Evolutionary conservation across 53 echinoderm and acorn worm species (phyloP).

Genomic region (Stichopus horrens): DNA sequence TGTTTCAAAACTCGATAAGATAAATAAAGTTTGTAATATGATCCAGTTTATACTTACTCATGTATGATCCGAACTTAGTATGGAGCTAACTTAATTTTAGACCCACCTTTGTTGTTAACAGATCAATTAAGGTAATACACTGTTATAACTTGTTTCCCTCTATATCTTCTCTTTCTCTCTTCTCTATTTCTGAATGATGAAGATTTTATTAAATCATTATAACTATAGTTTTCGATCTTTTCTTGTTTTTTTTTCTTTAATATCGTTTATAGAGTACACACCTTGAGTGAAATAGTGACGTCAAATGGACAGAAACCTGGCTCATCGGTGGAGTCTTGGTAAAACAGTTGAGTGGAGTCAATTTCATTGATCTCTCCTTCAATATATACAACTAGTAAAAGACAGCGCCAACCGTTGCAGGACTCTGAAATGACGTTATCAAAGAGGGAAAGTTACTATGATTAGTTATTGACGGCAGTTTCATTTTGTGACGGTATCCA

Average conservation of each 20-base stretch:
- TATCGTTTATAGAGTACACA: constrained; percentile 23
- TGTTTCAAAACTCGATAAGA: too few species aligned
- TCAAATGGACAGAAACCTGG: constrained; percentile 71
- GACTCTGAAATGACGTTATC: constrained; percentile 18
- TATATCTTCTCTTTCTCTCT: too few species aligned
- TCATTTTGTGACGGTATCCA: neutral
- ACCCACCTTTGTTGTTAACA: neutral
- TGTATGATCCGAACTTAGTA: too few species aligned
- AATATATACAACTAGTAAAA: constrained; percentile 54
- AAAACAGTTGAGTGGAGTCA: constrained; percentile 63
- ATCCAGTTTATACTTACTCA: too few species aligned
- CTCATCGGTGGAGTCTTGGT: constrained; percentile 53
- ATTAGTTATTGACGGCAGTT: neutral
- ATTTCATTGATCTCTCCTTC: constrained; percentile 32
- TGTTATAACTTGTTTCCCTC: too few species aligned
- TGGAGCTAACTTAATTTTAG: neutral
- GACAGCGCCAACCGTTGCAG: constrained; percentile 59
- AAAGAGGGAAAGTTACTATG: neutral
- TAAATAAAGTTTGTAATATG: too few species aligned
- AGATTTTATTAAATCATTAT: too few species aligned
- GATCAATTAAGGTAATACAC: too few species aligned
- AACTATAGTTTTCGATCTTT: too few species aligned
- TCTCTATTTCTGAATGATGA: too few species aligned
- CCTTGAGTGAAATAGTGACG: constrained; percentile 71
- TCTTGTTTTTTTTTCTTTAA: neutral